These are phyloP conservation scores for Lethenteron camtschaticum DNA, from an alignment of 2,113 vertebrate genomes.

Conservation along the genomic window DNA sequence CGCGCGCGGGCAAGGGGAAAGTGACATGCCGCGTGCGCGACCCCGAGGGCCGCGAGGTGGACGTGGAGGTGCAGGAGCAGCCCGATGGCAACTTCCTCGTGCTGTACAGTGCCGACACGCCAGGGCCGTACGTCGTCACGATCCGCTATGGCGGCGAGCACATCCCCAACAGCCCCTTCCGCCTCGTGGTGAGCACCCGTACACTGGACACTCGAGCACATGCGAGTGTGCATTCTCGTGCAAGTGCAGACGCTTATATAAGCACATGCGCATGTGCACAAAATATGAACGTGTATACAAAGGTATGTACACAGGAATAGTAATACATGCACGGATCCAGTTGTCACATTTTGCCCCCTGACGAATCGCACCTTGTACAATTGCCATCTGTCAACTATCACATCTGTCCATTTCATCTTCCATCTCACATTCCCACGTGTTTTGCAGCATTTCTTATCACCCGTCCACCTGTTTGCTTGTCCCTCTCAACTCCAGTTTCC, in stretches of 20 bases:
- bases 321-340: no score
- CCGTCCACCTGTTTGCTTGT: no score
- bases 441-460: no score
- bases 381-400: no score
- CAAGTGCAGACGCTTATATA: background rate
- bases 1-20: background rate
- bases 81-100: background rate
- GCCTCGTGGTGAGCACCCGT: background rate
- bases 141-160: conserved; percentile 5
- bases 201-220: background rate
- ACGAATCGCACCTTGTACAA: no score
- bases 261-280: background rate
- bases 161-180: conserved; percentile 1
- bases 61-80: conserved; percentile 1
- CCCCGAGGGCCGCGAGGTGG: conserved; percentile 2
- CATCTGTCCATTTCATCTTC: no score
- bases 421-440: no score
- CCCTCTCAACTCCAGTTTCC: no score
- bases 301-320: no score
- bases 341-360: no score
- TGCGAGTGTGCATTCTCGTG: background rate
- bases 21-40: background rate
- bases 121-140: background rate
- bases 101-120: background rate
- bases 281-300: background rate